phyloP scores from a whole-genome alignment of 2,113 vertebrate genomes.

The Eupsittula cactorum region DNA sequence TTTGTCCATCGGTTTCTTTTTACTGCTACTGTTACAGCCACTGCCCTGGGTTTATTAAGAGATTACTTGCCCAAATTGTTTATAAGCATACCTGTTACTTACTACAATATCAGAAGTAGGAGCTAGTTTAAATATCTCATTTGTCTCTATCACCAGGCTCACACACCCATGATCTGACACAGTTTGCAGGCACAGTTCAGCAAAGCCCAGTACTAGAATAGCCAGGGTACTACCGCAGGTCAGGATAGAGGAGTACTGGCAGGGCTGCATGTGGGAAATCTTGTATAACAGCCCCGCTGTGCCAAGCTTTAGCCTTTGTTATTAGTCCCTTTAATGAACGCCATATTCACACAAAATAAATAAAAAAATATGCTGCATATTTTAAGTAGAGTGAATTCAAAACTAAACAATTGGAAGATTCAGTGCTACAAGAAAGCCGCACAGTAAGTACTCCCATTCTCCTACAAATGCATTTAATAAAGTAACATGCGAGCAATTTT shows the following conservation, averaged over 20 bases:
- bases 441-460: slow-evolving; percentile 54
- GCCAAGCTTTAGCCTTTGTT: slow-evolving; percentile 71
- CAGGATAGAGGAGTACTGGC: slow-evolving; percentile 64
- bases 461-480: slow-evolving; percentile 46
- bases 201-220: slow-evolving; percentile 56
- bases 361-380: slow-evolving; percentile 54
- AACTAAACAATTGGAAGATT: slow-evolving; percentile 62
- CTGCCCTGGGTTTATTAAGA: slow-evolving; percentile 25
- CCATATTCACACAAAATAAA: slow-evolving; percentile 65
- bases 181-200: slow-evolving; percentile 43
- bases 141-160: slow-evolving; percentile 34
- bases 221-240: slow-evolving; percentile 67
- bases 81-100: slow-evolving; percentile 36
- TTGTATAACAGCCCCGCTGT: slow-evolving; percentile 58
- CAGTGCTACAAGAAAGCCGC: slow-evolving; percentile 35
- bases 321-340: slow-evolving; percentile 70
- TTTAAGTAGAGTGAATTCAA: slow-evolving; percentile 60
- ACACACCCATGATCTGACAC: slow-evolving; percentile 31
- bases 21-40: neutral
- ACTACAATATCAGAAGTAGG: slow-evolving; percentile 27
- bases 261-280: slow-evolving; percentile 65
- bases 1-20: slow-evolving; percentile 22
- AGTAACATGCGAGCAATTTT: slow-evolving; percentile 40
- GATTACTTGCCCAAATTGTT: slow-evolving; percentile 42
- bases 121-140: neutral